Base-by-base conservation (phyloP, 2,888 invertebrate genomes). In the Shargacucullia verbasci region DNA sequence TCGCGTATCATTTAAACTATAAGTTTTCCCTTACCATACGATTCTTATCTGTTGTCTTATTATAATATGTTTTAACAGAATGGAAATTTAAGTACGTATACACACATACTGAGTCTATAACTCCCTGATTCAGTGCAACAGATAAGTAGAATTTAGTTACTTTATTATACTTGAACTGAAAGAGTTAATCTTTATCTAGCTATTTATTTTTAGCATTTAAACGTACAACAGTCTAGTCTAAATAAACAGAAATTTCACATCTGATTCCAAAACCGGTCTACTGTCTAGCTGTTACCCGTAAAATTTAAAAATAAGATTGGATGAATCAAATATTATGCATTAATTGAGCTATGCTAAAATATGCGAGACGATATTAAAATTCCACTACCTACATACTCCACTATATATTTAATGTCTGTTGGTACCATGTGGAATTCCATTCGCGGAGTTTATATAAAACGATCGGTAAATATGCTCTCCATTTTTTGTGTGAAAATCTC, bases 401-500 rank as follows among this genome's bases (percentile, higher is more conserved):
- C 20, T 3, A 3, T 20, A 20, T 20, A 20, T 20, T 20, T 20
- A 4, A 2, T 20, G 20, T 20, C 2, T 11, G 31, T 33, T 10
- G 0, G 33, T 33, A 33, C 0, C n/a, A 13, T 12, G 12, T 34
- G 34, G 12, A 13, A 34, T 34, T 34, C 34, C 34, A 29, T 29
- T 6, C 29, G 29, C 2, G 20, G 2, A 20, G 20, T 29, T 29
- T 29, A 29, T 11, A 33, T 8, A 14, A 41, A 27, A 14, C n/a
- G 6, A 38, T 31, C 27, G 1, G 12, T 7, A 34, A 39, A 39
- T 39, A 25, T 5, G 25, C 13, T 14, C n/a, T 35, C 27, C 4
- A 25, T n/a, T 39, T 11, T 41, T 61, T 31, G 27, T 20, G 12
- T 20, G 10, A 44, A 38, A 48, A 15, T 13, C 8, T 48, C 34